These are phyloP conservation scores for Corydoras maculifer DNA, from an alignment of 2,113 vertebrate species.

Conservation along the genomic window DNA sequence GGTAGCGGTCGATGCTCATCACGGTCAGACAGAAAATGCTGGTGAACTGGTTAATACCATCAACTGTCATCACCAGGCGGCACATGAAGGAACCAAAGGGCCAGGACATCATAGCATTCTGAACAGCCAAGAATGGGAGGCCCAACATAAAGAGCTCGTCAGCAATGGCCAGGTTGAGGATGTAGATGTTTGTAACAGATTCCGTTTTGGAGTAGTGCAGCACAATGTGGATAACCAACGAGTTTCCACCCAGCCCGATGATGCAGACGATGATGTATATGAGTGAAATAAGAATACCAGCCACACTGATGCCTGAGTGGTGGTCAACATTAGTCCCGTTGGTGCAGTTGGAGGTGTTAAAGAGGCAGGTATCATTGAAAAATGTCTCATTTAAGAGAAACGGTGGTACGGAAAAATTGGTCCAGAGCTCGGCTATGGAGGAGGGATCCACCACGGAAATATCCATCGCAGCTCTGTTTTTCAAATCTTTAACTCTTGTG, in stretches of 20 bases:
- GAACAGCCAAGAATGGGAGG: slow-evolving; percentile 85
- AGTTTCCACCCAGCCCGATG: slow-evolving; percentile 82
- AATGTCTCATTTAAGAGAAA: slow-evolving; percentile 53
- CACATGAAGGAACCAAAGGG: slow-evolving; percentile 87
- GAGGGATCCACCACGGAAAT: slow-evolving; percentile 24
- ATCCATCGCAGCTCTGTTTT: slow-evolving; percentile 33
- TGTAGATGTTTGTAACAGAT: slow-evolving; percentile 95
- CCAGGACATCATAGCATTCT: slow-evolving; percentile 85
- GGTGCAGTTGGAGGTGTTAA: slow-evolving; percentile 44
- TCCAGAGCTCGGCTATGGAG: slow-evolving; percentile 46
- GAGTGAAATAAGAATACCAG: slow-evolving; percentile 73
- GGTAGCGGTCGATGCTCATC: slow-evolving; percentile 92
- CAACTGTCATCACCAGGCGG: slow-evolving; percentile 83
- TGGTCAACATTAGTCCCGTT: neutral
- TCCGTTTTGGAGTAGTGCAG: slow-evolving; percentile 87
- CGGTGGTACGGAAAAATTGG: slow-evolving; percentile 48
- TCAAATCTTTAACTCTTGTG: slow-evolving; percentile 6
- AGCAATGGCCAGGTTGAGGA: slow-evolving; percentile 87
- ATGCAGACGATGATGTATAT: slow-evolving; percentile 85
- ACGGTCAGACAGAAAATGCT: slow-evolving; percentile 92
- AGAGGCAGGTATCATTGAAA: slow-evolving; percentile 36
- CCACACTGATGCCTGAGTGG: slow-evolving; percentile 51
- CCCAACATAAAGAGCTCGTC: slow-evolving; percentile 91
- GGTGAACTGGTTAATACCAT: slow-evolving; percentile 93
- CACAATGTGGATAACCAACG: slow-evolving; percentile 87